Evolutionary conservation across 1,140 invertebrate genomes (phyloP), one percentile per base, ranked within the genome.

Genomic region (Drosophila persimilis): DNA sequence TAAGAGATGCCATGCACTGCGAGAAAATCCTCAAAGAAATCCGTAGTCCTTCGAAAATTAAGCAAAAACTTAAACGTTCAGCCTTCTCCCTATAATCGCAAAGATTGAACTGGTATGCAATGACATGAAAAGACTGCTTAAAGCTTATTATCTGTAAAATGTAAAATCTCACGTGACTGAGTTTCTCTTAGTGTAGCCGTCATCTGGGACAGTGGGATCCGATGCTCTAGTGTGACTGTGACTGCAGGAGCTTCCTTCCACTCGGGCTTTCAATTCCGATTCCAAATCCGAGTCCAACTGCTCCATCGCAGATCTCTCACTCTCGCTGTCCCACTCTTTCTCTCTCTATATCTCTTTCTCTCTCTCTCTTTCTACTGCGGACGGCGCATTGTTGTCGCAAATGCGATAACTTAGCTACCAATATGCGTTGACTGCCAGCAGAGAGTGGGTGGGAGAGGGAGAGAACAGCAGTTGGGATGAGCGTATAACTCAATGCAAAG

Each of bases 391-490:
- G 83, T 88, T 88, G 83, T 88, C 83, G 79, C 84, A 88, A 88
- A 88, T 88, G 83, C 84, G 83, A 88, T 88, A 88, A 88, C 83
- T 88, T 88, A 88, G 83, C 83, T 89, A 83, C 84, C 83, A 88
- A 88, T 88, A 89, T 83, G 83, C 81, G 81, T 81, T 86, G 81
- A 86, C 83, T 86, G 81, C 77, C 80, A 76, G 58, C 26, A 52
- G 52, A 13, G 41, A 50, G 55, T 26, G 51, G 29, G 3, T 4
- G 11, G 44, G 4, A 13, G 39, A 2, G 29, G 45, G 24, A 26
- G 13, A 44, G 51, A 48, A 53, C 22, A 45, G 59, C 15, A 59
- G 48, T 20, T 39, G 45, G 43, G 47, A 63, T 47, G 43, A 64
- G 62, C 31, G 15, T 45, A 73, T 73, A 63, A 55, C 60, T 55